phyloP scores from a whole-genome alignment of 2,888 invertebrate genomes.

The Dinocampus coccinellae region DNA sequence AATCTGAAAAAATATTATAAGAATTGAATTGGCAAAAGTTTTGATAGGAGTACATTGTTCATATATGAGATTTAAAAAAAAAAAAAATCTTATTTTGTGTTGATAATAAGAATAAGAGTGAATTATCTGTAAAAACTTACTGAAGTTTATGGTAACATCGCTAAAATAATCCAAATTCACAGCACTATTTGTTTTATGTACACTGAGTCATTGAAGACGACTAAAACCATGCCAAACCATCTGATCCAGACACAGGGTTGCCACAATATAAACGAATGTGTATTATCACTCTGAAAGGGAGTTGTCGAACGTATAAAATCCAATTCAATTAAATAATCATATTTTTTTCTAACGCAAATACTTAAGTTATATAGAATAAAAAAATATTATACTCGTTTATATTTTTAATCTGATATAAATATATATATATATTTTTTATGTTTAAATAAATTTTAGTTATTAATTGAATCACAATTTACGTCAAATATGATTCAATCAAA shows the following conservation, averaged over 20 bases:
- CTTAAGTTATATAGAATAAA: background rate
- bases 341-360: background rate
- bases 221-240: slow-evolving; percentile 33
- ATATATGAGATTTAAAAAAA: background rate
- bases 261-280: background rate
- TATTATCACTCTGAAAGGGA: slow-evolving; percentile 8
- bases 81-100: too few relatives aligned
- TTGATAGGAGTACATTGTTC: background rate
- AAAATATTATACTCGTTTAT: background rate
- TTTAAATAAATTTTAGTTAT: background rate
- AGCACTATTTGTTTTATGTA: slow-evolving; percentile 44
- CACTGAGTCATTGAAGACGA: slow-evolving; percentile 42
- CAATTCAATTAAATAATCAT: background rate
- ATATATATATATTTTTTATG: background rate
- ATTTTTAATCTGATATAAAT: too few relatives aligned
- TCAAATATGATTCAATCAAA: background rate
- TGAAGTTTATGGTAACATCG: slow-evolving; percentile 41
- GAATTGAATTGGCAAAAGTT: background rate
- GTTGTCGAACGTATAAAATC: background rate
- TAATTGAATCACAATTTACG: background rate
- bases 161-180: slow-evolving; percentile 34
- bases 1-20: background rate
- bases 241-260: slow-evolving; percentile 36
- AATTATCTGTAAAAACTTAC: background rate
- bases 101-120: background rate